Conservation (phyloP, 2,888 invertebrate species). For the Pycnomerus fuliginosus region DNA sequence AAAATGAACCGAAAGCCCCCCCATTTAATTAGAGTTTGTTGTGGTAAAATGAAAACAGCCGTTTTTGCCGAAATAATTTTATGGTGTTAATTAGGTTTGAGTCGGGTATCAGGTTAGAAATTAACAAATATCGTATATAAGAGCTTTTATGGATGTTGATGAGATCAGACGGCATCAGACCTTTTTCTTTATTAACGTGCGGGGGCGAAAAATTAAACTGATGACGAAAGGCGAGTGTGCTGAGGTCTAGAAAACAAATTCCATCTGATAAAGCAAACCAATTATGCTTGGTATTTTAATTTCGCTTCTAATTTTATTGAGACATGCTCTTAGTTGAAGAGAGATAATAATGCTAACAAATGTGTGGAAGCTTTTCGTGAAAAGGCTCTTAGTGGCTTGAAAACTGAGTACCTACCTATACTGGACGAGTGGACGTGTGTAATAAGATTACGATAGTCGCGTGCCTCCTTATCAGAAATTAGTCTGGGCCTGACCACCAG, state of each 20-base stretch:
- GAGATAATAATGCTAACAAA: constrained; percentile 5
- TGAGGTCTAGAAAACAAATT: too few species aligned
- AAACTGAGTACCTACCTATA: constrained; percentile 5
- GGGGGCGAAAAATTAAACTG: too few species aligned
- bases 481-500: constrained; percentile 12
- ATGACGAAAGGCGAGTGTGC: too few species aligned
- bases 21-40: constrained; percentile 32
- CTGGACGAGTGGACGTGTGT: constrained; percentile 11
- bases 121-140: not conserved
- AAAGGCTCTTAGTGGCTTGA: constrained; percentile 18
- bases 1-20: constrained; percentile 4
- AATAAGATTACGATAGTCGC: constrained; percentile 26
- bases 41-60: constrained; percentile 28
- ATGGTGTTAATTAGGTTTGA: constrained; percentile 24
- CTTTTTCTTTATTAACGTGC: too few species aligned
- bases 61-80: constrained; percentile 31
- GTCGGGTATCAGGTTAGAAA: constrained; percentile 6
- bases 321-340: constrained; percentile 17
- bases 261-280: not conserved
- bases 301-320: constrained; percentile 9
- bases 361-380: constrained; percentile 10
- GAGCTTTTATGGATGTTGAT: too few species aligned
- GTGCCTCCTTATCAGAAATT: constrained; percentile 25
- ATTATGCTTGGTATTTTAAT: constrained; percentile 13
- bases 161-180: too few species aligned